Evolutionary conservation across 2,797 vertebrate species (phyloP), one percentile per base, ranked within the genome.

Genomic region (Mico argentatus): DNA sequence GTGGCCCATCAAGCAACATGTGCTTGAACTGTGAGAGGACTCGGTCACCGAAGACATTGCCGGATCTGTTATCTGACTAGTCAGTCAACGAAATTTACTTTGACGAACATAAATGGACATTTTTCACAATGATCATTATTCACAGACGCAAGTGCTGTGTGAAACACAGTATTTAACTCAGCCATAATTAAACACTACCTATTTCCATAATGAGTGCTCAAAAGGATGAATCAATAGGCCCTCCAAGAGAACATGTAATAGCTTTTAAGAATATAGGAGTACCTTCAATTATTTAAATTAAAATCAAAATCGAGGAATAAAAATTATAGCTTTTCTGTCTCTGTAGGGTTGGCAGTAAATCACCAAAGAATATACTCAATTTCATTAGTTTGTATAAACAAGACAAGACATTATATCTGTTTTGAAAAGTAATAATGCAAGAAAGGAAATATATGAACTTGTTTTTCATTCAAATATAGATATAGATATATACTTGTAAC

Each of bases 361-460:
- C 50, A 95, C 46, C 75, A 92, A 90, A 90, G 36, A 92, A 93
- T 72, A 11, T 52, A 67, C 2, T 90, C 7, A 55, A 76, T 79
- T 83, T 61, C 41, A 96, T 64, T 98, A 93, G 80, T 96, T 93
- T 97, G 88, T 97, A 94, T 97, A 97, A 98, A 97, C 57, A 97
- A 84, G 91, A 11, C 24, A 96, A 93, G 72, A 77, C 39, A 81
- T 92, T 95, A 76, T 82, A 93, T 93, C 72, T 81, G 0, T 75
- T 0, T 0, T 88, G 46, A 83, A 97, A 61, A 97, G 73, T 93
- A 97, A 67, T 59, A 90, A 95, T 73, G 93, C 70, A 83, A 70
- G 26, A 97, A 91, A 96, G 88, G 70, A 96, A 97, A 97, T 94
- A 90, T 82, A 93, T 72, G 72, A 55, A 36, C 88, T 97, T 97